Percentiles rank a stretch among this genome's conserved stretches.
These are phyloP conservation scores for Hymenochirus boettgeri DNA, from an alignment of 2,113 vertebrate species.

Conservation along the genomic window DNA sequence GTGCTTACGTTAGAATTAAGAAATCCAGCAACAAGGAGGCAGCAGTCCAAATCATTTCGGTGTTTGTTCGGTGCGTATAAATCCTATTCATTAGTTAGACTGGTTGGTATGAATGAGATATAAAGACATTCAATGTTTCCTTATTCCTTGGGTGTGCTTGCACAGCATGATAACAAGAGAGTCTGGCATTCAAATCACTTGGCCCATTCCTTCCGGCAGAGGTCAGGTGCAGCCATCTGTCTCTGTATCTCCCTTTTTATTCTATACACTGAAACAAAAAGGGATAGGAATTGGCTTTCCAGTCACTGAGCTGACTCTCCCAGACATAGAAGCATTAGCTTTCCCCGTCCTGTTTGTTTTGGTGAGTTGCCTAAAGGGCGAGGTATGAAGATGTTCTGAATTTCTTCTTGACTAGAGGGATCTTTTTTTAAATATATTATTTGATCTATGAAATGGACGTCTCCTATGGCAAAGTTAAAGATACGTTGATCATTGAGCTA, in stretches of 20 bases:
- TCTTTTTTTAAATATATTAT: too few relatives aligned
- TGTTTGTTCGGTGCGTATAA: too few relatives aligned
- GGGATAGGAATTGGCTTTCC: neutral
- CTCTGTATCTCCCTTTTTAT: constrained; percentile 27
- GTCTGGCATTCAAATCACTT: constrained; percentile 24
- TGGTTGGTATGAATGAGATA: neutral
- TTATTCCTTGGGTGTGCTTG: neutral
- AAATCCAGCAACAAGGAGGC: too few relatives aligned
- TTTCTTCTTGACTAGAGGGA: neutral
- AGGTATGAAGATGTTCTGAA: constrained; percentile 3
- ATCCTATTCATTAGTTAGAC: too few relatives aligned
- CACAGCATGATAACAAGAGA: constrained; percentile 20
- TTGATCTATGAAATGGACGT: too few relatives aligned
- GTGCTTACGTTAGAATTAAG: too few relatives aligned
- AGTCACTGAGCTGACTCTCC: constrained; percentile 4
- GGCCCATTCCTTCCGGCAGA: constrained; percentile 38
- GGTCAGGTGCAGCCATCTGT: constrained; percentile 39
- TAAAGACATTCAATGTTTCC: neutral
- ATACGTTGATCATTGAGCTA: too few relatives aligned
- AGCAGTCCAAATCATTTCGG: too few relatives aligned
- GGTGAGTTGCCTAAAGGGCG: constrained; percentile 25
- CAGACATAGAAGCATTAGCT: constrained; percentile 18
- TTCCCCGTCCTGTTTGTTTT: constrained; percentile 16
- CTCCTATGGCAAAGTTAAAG: too few relatives aligned
- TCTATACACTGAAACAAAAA: neutral